Evolutionary conservation across 2,113 vertebrate species (phyloP), one percentile per base, ranked within the genome.

Genomic region (Hiodon alosoides): DNA sequence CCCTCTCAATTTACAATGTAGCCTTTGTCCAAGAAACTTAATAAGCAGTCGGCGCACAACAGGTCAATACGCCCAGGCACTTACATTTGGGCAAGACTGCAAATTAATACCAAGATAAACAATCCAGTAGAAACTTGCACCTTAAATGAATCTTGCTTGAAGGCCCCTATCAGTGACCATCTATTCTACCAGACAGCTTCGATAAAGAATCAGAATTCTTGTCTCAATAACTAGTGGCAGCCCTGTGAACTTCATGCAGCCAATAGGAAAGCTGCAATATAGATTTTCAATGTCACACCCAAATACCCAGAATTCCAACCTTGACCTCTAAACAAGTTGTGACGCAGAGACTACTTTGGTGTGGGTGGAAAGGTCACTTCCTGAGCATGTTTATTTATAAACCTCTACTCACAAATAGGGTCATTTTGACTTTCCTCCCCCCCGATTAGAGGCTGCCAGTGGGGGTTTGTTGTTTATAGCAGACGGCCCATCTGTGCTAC

Each of bases 1-100:
- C n/a, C 10, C 72, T 69, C 69, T 8, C 50, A 66, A 72, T 48
- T 50, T 53, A 77, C 52, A 83, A 78, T 72, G 71, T 54, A 14
- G 58, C 60, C 68, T 83, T 83, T 80, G 79, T 84, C 58, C 54
- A 8, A 54, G 59, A 76, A 51, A 68, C 50, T 67, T 72, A 61
- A 71, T 68, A 71, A 78, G 68, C 46, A n/a, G 64, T 66, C 73
- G 52, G 72, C 65, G 46, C 47, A 60, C 53, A 67, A 47, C 53
- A 64, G 59, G 74, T 67, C 47, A 47, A 53, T 57, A 13, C 7
- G 14, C 4, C 16, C 4, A 13, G 13, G 11, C 17, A 4, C 10
- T 0, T 16, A 66, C 1, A n/a, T 31, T 31, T 2, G 31, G 31
- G 31, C 31, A 31, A 31, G 31, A 31, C 31, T 31, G 31, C 31